Conservation (phyloP, 2,888 invertebrate species). For the Blastobasis lacticolella region DNA sequence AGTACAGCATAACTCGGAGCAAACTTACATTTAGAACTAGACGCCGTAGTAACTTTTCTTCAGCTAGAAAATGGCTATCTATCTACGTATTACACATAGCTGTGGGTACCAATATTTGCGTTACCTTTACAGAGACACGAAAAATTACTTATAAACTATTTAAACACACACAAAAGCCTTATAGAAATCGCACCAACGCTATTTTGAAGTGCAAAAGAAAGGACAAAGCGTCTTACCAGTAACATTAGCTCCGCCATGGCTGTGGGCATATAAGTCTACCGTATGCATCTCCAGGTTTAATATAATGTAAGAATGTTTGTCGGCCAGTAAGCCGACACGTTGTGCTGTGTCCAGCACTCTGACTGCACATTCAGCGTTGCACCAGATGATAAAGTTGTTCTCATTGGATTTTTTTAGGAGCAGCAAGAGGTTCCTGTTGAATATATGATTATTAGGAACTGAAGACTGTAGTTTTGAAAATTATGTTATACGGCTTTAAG, state of each 20-base stretch:
- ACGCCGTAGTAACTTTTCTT: no score
- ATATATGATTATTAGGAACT: no score
- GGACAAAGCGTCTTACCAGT: constrained; percentile 28
- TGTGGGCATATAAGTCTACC: constrained; percentile 35
- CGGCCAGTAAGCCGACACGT: constrained; percentile 55
- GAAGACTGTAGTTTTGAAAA: no score
- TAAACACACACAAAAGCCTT: no score
- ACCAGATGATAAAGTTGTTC: constrained; percentile 47
- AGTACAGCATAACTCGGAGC: no score
- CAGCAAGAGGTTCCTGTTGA: constrained; percentile 34
- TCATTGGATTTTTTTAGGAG: constrained; percentile 50
- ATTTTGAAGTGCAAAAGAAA: neutral
- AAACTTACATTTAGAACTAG: no score
- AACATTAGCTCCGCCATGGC: constrained; percentile 59
- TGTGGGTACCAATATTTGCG: no score
- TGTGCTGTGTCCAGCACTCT: constrained; percentile 58
- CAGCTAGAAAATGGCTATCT: no score
- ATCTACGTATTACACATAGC: no score
- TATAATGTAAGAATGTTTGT: constrained; percentile 47
- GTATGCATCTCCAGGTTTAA: constrained; percentile 52
- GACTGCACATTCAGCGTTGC: constrained; percentile 37
- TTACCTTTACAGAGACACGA: no score
- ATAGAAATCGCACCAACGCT: neutral
- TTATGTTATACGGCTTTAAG: no score
- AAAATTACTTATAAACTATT: no score